Evolutionary conservation across 2,797 vertebrate species (phyloP), one percentile per base, ranked within the genome.

Genomic region (Acridotheres tristis): DNA sequence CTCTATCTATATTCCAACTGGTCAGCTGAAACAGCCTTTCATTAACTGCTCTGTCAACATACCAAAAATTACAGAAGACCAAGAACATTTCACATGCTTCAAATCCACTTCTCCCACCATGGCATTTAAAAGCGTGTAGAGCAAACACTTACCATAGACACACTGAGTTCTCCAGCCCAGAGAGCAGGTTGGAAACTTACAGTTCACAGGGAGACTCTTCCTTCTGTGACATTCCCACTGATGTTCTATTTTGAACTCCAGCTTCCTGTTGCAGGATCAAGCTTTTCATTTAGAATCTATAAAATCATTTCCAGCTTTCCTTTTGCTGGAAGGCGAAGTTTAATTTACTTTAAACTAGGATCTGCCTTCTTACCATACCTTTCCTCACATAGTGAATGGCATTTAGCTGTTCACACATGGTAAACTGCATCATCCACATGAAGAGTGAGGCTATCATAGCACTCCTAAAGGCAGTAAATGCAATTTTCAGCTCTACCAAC

Each of bases 21-120:
- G 94, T 94, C 90, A 94, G 92, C 90, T 94, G 87, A 95, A 92
- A 89, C 81, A 93, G 87, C 89, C 92, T 93, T 83, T 94, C 93
- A 95, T 97, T 96, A 96, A 93, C 72, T 61, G 38, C 89, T 89
- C 88, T 96, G 86, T 96, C 89, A 96, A 88, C 92, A 92, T 88
- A 92, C 81, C 85, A 89, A 89, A 84, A 91, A 95, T 95, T 93
- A 92, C 92, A 95, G 65, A 80, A 88, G 78, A 91, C 75, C 47
- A 4, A 30, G 89, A 90, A 92, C n/a, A 40, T 89, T 80, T 95
- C 42, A 57, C 36, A 25, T 7, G 58, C 50, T 89, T 90, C 85
- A 82, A 87, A 95, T 90, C 57, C 65, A 25, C 86, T 93, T 93
- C 74, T 94, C 38, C 67, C 61, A 89, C 72, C 43, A 26, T 40